Percentiles rank a stretch among this genome's conserved stretches.
Conservation (phyloP, 2,797 vertebrate genomes). For the Sarcophilus harrisii region DNA sequence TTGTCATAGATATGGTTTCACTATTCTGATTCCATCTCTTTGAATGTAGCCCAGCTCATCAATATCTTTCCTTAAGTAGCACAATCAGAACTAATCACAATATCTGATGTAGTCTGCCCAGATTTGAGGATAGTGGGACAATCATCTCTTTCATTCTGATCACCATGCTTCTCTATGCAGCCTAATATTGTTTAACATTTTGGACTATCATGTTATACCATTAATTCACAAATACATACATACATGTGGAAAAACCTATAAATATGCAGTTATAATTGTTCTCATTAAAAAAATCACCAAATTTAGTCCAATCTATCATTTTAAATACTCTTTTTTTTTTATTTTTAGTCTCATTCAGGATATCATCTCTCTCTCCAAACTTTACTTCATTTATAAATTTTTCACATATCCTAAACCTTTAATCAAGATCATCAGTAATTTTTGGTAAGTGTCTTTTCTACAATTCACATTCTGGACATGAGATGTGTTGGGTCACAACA, state of each 20-base stretch:
- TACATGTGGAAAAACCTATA: not conserved
- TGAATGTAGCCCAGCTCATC: not conserved
- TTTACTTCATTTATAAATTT: not conserved
- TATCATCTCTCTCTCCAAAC: not conserved
- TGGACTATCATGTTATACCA: not conserved
- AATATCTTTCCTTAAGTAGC: not conserved
- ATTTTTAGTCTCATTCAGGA: not conserved
- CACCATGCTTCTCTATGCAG: not conserved
- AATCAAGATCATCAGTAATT: too few relatives aligned
- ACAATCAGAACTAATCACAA: not conserved
- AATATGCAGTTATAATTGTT: not conserved
- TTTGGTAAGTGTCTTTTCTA: not conserved
- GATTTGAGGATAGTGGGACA: not conserved
- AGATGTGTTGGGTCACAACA: not conserved
- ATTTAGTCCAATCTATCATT: not conserved
- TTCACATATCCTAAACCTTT: not conserved
- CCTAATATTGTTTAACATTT: not conserved
- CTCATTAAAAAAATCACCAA: not conserved
- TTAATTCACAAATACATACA: not conserved
- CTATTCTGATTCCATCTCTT: not conserved
- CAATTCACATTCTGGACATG: not conserved
- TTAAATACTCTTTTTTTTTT: not conserved
- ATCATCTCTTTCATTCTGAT: not conserved
- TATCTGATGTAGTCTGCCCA: not conserved
- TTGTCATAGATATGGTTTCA: not conserved